Percentiles rank a stretch among this genome's conserved stretches.
These are phyloP conservation scores for Tinea trinotella DNA, from an alignment of 2,888 invertebrate genomes.

Conservation along the genomic window DNA sequence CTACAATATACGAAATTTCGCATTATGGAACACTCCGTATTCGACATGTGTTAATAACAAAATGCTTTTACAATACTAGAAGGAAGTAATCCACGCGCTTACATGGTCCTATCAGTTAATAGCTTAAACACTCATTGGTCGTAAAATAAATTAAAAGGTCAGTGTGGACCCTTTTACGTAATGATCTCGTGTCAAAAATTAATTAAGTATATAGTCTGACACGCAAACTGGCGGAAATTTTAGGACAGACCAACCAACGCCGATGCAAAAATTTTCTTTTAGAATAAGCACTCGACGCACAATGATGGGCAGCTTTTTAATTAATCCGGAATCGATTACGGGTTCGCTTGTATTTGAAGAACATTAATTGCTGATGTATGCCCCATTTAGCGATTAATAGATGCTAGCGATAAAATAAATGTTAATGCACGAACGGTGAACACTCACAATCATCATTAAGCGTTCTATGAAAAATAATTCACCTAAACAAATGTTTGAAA, in stretches of 20 bases:
- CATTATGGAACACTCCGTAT: too few relatives aligned
- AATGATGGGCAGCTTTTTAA: constrained; percentile 17
- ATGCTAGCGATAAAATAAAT: background rate
- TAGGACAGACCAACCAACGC: background rate
- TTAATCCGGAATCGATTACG: constrained; percentile 9
- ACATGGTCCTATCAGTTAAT: constrained; percentile 12
- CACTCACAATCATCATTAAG: background rate
- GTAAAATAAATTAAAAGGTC: constrained; percentile 17
- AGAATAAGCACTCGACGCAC: background rate
- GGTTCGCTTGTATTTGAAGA: constrained; percentile 1
- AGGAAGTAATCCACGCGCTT: background rate
- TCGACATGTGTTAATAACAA: background rate
- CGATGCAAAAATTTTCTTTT: constrained; percentile 16
- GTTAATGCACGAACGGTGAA: background rate
- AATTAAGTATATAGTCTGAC: constrained; percentile 35
- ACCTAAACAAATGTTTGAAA: background rate
- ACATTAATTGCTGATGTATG: constrained; percentile 2
- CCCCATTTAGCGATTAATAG: constrained; percentile 12
- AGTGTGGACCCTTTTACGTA: constrained; percentile 19
- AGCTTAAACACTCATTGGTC: constrained; percentile 11
- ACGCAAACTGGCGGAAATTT: constrained; percentile 12
- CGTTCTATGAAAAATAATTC: background rate
- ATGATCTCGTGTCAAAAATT: constrained; percentile 41
- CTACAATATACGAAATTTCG: too few relatives aligned
- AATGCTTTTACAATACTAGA: background rate